Base-by-base conservation (phyloP, 2,797 vertebrate species). In the Brotula barbata region DNA sequence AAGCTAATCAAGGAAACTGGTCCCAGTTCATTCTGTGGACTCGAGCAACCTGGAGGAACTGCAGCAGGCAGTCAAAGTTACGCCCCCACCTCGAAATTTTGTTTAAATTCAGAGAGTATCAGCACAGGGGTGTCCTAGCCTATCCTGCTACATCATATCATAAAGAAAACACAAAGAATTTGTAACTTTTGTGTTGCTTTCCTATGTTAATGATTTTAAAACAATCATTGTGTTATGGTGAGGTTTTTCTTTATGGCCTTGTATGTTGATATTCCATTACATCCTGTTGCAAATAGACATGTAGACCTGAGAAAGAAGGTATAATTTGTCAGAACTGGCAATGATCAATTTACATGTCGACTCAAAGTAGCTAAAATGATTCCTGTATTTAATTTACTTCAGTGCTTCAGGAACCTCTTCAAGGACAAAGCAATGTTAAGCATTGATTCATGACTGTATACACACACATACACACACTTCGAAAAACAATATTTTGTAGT, bases 401-500 rank as follows among this genome's bases (percentile, higher is more conserved):
- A 41, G 45, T 28, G 65, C 50, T 59, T 73, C 22, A 41, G 50
- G 41, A 68, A 58, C 55, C 21, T 21, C 50, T 59, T 75, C 64
- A 77, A 87, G 80, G 75, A 65, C 78, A 71, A 70, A 58, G 53
- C 43, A 54, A 48, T 7, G 47, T 34, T 58, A 40, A 57, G 57
- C 58, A 57, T 70, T 77, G 73, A 72, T 75, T 70, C 74, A 69
- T 60, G n/a, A 20, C 47, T 31, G 33, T 56, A 56, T 37, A 71
- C 22, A 41, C 48, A 11, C 59, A 47, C 20, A 10, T 11, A 14
- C 56, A 37, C n/a, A 42, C 41, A 33, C 19, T 8, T 42, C 53
- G 58, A 67, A 74, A 74, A 79, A 70, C 70, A 76, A 73, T 54
- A 72, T 64, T 80, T 62, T 67, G 31, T 58, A 49, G 50, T 55